Percentiles rank a stretch among this genome's conserved stretches.
These are phyloP conservation scores for Lithophane leautieri DNA, from an alignment of 2,888 invertebrate species.

Conservation along the genomic window DNA sequence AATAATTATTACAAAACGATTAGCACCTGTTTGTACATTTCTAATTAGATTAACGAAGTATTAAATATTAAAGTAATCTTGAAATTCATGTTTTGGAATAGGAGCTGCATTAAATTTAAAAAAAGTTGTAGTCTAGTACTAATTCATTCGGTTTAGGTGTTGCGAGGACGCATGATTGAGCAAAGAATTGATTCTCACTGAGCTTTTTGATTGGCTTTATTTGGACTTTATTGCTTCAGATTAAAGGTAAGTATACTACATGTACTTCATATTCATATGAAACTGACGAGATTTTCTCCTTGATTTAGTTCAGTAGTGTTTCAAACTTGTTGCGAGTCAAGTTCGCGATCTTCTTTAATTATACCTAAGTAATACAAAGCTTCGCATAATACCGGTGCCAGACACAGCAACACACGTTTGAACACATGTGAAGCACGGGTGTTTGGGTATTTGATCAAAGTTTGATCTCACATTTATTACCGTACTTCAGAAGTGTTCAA, in stretches of 20 bases:
- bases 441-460: too few relatives aligned
- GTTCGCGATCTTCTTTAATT: too few relatives aligned
- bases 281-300: constrained; percentile 1
- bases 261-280: neutral
- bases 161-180: neutral
- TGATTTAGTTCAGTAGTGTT: neutral
- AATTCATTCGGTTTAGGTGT: constrained; percentile 1
- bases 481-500: too few relatives aligned
- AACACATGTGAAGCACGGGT: too few relatives aligned
- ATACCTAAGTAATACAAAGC: too few relatives aligned
- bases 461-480: too few relatives aligned
- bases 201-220: neutral
- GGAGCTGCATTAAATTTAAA: too few relatives aligned
- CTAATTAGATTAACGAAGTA: constrained; percentile 7
- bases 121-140: constrained; percentile 35
- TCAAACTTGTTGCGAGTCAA: constrained; percentile 3
- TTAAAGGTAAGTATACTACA: neutral
- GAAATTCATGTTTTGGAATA: constrained; percentile 6
- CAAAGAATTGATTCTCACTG: neutral
- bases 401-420: too few relatives aligned
- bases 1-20: constrained; percentile 23
- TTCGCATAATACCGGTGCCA: too few relatives aligned
- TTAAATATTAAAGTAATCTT: constrained; percentile 9
- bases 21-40: constrained; percentile 30
- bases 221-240: neutral